A percentile compares a stretch with the other conserved stretches of the same genome.
Conservation (phyloP, 1,140 invertebrate genomes). For the Diprion similis region DNA sequence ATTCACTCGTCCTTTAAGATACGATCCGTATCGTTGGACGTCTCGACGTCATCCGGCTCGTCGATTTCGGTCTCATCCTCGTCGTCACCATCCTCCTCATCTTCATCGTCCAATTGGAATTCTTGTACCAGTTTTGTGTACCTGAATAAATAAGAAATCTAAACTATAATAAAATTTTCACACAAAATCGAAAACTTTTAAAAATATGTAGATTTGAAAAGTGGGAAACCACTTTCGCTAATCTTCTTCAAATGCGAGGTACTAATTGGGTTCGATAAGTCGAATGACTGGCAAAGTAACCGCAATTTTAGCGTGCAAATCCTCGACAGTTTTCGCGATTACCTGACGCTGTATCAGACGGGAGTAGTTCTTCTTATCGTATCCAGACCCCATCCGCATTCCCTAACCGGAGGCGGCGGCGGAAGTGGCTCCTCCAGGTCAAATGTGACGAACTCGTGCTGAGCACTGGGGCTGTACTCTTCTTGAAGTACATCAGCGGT, state of each 20-base stretch:
- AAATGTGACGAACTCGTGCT: slow-evolving; percentile 59
- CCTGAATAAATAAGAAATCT: slow-evolving; percentile 30
- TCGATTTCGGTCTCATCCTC: slow-evolving; percentile 19
- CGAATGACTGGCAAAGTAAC: too few species aligned
- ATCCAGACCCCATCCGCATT: slow-evolving; percentile 54
- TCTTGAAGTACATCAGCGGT: slow-evolving; percentile 62
- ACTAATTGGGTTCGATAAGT: too few species aligned
- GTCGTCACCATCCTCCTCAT: slow-evolving; percentile 4
- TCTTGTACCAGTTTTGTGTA: slow-evolving; percentile 52
- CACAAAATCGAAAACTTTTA: not conserved
- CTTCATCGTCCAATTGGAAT: slow-evolving; percentile 28
- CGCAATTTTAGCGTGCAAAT: too few species aligned
- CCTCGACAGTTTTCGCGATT: too few species aligned
- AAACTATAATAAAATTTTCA: slow-evolving; percentile 3
- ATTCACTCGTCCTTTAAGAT: not conserved
- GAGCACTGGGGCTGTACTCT: slow-evolving; percentile 53
- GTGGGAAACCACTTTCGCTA: too few species aligned
- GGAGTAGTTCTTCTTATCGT: slow-evolving; percentile 62
- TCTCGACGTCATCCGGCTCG: slow-evolving; percentile 28
- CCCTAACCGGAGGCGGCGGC: slow-evolving; percentile 47
- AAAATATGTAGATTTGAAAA: too few species aligned
- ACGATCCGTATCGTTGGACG: slow-evolving; percentile 13
- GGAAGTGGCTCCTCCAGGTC: slow-evolving; percentile 57
- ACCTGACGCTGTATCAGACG: slow-evolving; percentile 62
- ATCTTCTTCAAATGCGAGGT: too few species aligned